A percentile compares a stretch with the other conserved stretches of the same genome.
phyloP scores from a whole-genome alignment of 37 sponge, comb jelly and placozoan genomes.

The Halichondria panicea region DNA sequence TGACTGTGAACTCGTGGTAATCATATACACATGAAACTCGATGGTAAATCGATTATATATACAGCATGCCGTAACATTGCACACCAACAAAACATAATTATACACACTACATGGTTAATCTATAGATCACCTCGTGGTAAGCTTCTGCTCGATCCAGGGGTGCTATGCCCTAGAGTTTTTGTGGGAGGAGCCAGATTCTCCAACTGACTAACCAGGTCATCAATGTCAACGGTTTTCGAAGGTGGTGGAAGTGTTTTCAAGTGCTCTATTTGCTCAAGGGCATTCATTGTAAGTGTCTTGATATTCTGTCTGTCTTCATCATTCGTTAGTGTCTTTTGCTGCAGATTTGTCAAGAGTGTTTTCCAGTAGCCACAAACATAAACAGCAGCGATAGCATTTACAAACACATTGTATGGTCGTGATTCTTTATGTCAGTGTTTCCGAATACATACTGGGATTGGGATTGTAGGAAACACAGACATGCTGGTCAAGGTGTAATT shows the following conservation, averaged over 20 bases:
- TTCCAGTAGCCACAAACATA: too few relatives aligned
- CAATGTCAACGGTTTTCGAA: neutral
- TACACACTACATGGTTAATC: neutral
- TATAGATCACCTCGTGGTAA: too few relatives aligned
- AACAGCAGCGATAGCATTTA: too few relatives aligned
- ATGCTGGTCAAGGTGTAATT: too few relatives aligned
- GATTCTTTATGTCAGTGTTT: too few relatives aligned
- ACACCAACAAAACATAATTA: neutral
- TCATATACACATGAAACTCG: neutral
- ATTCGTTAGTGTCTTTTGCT: conserved; percentile 46
- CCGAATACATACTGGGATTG: too few relatives aligned
- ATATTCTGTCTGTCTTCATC: conserved; percentile 28
- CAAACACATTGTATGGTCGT: too few relatives aligned
- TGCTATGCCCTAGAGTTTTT: too few relatives aligned
- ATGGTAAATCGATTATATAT: neutral
- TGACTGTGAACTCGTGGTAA: neutral
- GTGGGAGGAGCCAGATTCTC: conserved; percentile 33
- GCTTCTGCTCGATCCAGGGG: too few relatives aligned
- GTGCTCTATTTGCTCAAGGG: conserved; percentile 13
- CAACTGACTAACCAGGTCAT: conserved; percentile 5
- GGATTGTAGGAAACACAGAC: too few relatives aligned
- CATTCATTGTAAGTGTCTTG: conserved; percentile 18
- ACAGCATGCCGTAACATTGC: neutral
- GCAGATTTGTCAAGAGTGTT: too few relatives aligned
- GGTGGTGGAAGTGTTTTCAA: neutral